phyloP scores from a whole-genome alignment of 2,888 invertebrate species.

The Plusia festucae region DNA sequence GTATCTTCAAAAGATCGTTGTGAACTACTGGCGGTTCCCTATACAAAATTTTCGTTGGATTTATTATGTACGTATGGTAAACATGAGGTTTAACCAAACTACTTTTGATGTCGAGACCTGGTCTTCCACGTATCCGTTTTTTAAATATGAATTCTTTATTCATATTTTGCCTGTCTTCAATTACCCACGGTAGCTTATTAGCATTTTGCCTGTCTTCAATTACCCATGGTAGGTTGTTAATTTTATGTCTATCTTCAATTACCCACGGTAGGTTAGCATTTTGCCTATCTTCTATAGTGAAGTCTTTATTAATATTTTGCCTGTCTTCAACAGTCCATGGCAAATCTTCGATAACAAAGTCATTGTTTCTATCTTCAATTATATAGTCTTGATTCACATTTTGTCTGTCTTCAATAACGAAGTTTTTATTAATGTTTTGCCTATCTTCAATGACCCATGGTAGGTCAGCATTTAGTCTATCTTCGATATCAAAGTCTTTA shows the following conservation, averaged over 20 bases:
- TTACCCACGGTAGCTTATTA: no score
- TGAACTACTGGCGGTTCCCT: background rate
- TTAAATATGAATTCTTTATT: background rate
- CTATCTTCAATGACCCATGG: background rate
- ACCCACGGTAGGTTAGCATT: background rate
- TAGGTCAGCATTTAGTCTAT: background rate
- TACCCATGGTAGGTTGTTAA: background rate
- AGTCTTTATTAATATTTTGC: background rate
- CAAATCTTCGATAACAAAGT: background rate
- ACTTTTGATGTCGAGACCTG: background rate
- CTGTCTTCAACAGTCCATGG: background rate
- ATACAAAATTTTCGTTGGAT: slow-evolving; percentile 11
- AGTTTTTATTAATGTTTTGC: background rate
- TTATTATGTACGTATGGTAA: slow-evolving; percentile 25
- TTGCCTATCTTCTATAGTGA: background rate
- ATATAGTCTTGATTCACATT: background rate
- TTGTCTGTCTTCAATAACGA: background rate
- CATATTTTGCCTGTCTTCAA: background rate
- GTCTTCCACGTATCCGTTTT: background rate
- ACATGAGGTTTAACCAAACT: slow-evolving; percentile 11
- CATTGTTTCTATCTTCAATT: background rate
- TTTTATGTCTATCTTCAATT: background rate
- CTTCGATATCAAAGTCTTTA: background rate
- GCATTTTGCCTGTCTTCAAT: background rate
- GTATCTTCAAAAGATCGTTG: background rate